Evolutionary conservation across 1,140 invertebrate genomes (phyloP).

Genomic region (Tribolium madens): DNA sequence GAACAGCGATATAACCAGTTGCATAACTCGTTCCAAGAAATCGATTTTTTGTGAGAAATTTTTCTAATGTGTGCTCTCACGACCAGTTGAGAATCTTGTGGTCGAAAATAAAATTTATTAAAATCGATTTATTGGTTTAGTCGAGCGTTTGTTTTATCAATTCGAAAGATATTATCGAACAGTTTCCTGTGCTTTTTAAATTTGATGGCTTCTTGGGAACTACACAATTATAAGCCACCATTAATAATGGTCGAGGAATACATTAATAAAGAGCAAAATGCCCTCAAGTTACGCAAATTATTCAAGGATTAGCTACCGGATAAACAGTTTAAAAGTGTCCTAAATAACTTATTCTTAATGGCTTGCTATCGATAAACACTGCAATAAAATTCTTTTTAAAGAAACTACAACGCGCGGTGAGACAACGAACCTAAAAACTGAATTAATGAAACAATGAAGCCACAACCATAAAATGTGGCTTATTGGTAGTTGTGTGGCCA

Average conservation of each 20-base stretch:
- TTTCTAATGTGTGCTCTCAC: conserved; percentile 19
- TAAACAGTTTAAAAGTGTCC: background rate
- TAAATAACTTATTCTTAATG: background rate
- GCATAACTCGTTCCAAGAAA: background rate
- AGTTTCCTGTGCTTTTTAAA: conserved; percentile 26
- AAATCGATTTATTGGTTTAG: conserved; percentile 36
- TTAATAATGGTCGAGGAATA: conserved; percentile 11
- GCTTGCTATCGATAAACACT: background rate
- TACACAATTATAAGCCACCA: background rate
- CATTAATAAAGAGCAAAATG: conserved; percentile 2
- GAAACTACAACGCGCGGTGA: background rate
- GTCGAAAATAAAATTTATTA: conserved; percentile 34
- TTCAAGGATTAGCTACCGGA: background rate
- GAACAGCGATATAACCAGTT: background rate
- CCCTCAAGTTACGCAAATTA: background rate
- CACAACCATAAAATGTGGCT: conserved; percentile 6
- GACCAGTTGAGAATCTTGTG: conserved; percentile 7
- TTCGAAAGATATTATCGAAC: conserved; percentile 5
- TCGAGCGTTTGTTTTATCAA: conserved; percentile 13
- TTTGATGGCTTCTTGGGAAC: conserved; percentile 21
- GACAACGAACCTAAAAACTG: background rate
- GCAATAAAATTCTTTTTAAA: background rate
- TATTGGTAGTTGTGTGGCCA: background rate
- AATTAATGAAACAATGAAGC: background rate
- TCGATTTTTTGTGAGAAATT: conserved; percentile 35